phyloP scores from a whole-genome alignment of 2,797 vertebrate species.

The Chromis chromis region DNA sequence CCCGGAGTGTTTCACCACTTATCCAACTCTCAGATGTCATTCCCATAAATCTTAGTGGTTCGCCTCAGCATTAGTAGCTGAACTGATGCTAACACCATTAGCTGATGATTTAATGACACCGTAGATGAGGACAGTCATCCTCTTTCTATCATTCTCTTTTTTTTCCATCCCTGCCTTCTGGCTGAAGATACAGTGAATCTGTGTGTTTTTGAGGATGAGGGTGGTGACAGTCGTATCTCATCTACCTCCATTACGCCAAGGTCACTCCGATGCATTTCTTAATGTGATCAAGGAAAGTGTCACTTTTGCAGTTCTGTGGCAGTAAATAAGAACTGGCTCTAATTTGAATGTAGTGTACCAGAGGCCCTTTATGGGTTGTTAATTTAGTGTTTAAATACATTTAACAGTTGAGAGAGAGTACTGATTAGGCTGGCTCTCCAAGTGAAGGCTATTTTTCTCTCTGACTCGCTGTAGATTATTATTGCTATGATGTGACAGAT shows the following conservation, averaged over 20 bases:
- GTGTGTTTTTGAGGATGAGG: conserved; percentile 79
- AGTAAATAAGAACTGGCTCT: conserved; percentile 84
- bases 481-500: conserved; percentile 78
- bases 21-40: conserved; percentile 65
- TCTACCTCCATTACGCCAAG: conserved; percentile 82
- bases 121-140: conserved; percentile 79
- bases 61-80: conserved; percentile 66
- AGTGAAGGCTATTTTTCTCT: conserved; percentile 77
- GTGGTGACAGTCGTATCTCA: conserved; percentile 78
- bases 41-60: conserved; percentile 72
- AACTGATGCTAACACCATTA: conserved; percentile 82
- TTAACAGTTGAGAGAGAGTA: conserved; percentile 85
- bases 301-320: conserved; percentile 85
- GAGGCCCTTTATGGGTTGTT: conserved; percentile 86
- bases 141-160: conserved; percentile 74
- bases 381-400: conserved; percentile 87
- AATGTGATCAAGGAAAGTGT: conserved; percentile 86
- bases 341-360: conserved; percentile 85
- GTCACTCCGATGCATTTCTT: conserved; percentile 82
- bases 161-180: conserved; percentile 63
- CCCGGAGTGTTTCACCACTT: conserved; percentile 50
- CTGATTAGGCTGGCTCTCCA: conserved; percentile 76
- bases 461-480: conserved; percentile 75
- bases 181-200: conserved; percentile 72
- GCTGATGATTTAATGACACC: conserved; percentile 82